phyloP scores from a whole-genome alignment of 2,888 invertebrate genomes.

The Drosophila demipolita region DNA sequence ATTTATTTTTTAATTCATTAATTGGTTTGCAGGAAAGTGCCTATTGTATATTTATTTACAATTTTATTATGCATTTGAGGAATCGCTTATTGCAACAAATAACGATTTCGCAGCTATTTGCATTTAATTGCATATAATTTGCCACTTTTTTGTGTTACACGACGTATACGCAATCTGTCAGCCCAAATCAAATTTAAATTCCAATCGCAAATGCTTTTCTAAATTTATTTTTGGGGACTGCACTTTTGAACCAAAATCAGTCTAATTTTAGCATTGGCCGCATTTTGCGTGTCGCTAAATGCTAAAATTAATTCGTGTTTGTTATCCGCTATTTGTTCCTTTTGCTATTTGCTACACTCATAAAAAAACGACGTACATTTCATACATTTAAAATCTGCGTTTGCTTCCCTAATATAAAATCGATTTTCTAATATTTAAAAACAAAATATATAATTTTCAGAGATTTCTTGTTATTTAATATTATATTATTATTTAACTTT shows the following conservation, averaged over 20 bases:
- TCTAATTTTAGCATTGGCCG: constrained; percentile 47
- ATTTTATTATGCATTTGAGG: too few species aligned
- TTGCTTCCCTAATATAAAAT: too few species aligned
- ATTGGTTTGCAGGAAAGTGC: too few species aligned
- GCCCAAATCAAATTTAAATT: neutral
- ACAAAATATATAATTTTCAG: too few species aligned
- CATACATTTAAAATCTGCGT: neutral
- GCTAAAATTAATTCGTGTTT: constrained; percentile 51
- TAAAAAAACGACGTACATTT: neutral
- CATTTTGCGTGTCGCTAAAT: constrained; percentile 59
- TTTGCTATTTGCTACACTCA: neutral
- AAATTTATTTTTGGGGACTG: constrained; percentile 18
- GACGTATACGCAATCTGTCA: constrained; percentile 49
- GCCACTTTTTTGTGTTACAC: constrained; percentile 6
- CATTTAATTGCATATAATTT: neutral
- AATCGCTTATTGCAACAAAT: neutral
- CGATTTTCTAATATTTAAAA: too few species aligned
- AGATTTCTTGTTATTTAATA: too few species aligned
- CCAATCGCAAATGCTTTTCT: constrained; percentile 5
- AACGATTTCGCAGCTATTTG: constrained; percentile 10
- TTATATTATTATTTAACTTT: too few species aligned
- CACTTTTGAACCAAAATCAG: constrained; percentile 33
- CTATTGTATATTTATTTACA: too few species aligned
- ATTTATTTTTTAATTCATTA: too few species aligned
- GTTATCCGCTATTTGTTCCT: neutral